Conservation (phyloP, 1,140 invertebrate genomes). For the Caenorhabditis briggsae region DNA sequence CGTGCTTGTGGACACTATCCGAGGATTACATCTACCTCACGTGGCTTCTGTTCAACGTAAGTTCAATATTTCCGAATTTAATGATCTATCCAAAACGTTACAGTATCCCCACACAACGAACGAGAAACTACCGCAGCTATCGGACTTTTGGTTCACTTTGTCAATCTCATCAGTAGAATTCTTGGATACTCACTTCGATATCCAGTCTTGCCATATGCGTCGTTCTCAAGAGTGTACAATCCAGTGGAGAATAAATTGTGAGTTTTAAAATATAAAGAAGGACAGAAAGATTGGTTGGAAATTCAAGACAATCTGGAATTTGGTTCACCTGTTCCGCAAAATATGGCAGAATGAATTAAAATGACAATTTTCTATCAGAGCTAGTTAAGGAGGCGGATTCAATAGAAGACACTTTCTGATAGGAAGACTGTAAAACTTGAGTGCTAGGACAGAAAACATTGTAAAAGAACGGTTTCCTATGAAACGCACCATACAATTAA, state of each 20-base stretch:
- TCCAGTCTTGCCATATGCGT: slow-evolving; percentile 63
- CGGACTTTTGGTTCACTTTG: slow-evolving; percentile 67
- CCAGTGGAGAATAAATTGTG: slow-evolving; percentile 59
- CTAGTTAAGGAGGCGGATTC: background rate
- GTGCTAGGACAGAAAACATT: background rate
- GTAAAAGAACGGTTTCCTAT: background rate
- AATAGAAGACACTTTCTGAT: background rate
- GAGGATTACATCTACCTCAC: slow-evolving; percentile 40
- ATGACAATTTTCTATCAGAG: background rate
- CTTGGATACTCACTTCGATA: slow-evolving; percentile 64
- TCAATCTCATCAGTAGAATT: slow-evolving; percentile 61
- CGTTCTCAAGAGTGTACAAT: slow-evolving; percentile 60
- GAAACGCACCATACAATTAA: background rate
- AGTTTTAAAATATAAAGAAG: background rate
- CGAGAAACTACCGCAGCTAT: slow-evolving; percentile 68
- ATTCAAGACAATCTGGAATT: slow-evolving; percentile 24
- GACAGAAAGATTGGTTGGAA: background rate
- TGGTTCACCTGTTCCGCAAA: background rate
- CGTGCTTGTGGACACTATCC: slow-evolving; percentile 35
- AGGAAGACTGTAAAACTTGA: background rate
- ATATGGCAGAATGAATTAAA: background rate
- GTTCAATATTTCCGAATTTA: background rate
- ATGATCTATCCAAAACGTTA: background rate
- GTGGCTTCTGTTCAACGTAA: slow-evolving; percentile 19
- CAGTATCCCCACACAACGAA: slow-evolving; percentile 67